Base-by-base conservation (phyloP, 2,888 invertebrate species). In the Pollenia angustigena region DNA sequence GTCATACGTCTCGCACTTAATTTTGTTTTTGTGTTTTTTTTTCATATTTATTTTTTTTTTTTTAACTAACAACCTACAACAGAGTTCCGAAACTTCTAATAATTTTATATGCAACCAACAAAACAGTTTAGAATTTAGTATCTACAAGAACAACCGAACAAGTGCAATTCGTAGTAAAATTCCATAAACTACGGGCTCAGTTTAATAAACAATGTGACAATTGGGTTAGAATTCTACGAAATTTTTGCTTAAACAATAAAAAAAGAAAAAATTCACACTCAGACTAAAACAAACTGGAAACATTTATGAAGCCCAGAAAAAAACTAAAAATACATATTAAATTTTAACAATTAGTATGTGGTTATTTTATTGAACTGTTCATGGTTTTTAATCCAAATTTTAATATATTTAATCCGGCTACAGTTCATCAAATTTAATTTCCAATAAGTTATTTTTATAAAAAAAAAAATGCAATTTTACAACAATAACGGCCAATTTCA, bases 201-300 rank as follows among this genome's bases (percentile, higher is more conserved):
- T 71, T 60, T 18, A 32, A 32, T 32, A 62, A 82, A 71, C 42
- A 18, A 58, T 64, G 42, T 78, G 62, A 72, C 64, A 83, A 66
- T 66, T 64, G 42, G 16, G 40, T 48, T 79, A 10, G 14, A 74
- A 72, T 84, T 84, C 79, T 74, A 68, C 42, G 84, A 84, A 81
- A 72, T 64, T 56, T 69, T 82, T 66, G 64, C 56, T 12, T n/a
- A 62, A 71, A 18, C 42, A 40, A 50, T 62, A 42, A 58, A 23
- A 72, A 12, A 58, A 42, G 48, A 23, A 72, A 12, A 58, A 48
- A 60, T 4, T 16, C 10, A 46, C 18, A 46, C n/a, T 52, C 8
- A 11, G 32, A 42, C 7, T 14, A 66, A 40, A 46, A 32, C 10
- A 4, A 46, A 50, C 3, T 16, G 14, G 52, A 56, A 40, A 58